These are phyloP conservation scores for Neoaliturus tenellus DNA, from an alignment of 2,888 invertebrate genomes.

Conservation along the genomic window DNA sequence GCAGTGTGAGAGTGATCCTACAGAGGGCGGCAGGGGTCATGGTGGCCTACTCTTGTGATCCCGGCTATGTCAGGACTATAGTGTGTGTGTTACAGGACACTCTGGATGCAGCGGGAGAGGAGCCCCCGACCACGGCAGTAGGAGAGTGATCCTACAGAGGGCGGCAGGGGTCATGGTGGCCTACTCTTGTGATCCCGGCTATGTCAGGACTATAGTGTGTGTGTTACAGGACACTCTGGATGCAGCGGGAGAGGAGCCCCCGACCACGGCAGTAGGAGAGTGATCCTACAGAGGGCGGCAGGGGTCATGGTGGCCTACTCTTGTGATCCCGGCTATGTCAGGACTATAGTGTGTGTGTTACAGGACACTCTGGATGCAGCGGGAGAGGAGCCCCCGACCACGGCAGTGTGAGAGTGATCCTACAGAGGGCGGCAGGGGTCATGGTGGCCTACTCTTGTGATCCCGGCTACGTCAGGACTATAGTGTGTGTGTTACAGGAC, in stretches of 20 bases:
- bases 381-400: background rate
- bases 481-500: background rate
- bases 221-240: background rate
- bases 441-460: slow-evolving; percentile 14
- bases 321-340: background rate
- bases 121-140: background rate
- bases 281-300: slow-evolving; percentile 8
- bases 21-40: slow-evolving; percentile 2
- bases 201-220: background rate
- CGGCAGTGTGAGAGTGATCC: slow-evolving; percentile 17
- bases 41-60: slow-evolving; percentile 4
- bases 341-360: slow-evolving; percentile 9
- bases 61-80: background rate
- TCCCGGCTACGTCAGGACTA: background rate
- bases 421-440: slow-evolving; percentile 1
- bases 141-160: slow-evolving; percentile 23
- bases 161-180: background rate
- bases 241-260: background rate
- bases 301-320: slow-evolving; percentile 20
- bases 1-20: slow-evolving; percentile 12
- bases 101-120: background rate
- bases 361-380: background rate
- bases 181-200: background rate
- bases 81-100: background rate
- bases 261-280: slow-evolving; percentile 6